Conservation (phyloP, 2,113 vertebrate species). For the Orientallactaga bullata region DNA sequence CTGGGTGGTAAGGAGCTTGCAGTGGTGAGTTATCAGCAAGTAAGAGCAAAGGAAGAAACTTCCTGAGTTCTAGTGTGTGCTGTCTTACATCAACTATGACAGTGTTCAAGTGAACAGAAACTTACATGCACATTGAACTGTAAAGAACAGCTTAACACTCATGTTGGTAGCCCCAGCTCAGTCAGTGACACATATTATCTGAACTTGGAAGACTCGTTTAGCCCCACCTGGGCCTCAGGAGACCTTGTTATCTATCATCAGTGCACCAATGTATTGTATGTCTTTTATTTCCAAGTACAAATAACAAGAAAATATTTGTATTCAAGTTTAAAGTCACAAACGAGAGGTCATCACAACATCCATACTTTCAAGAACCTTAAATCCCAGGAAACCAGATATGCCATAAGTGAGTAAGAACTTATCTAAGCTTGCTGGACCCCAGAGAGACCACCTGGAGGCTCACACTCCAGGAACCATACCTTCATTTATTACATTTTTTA, state of each 20-base stretch:
- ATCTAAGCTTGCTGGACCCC: neutral
- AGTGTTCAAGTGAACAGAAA: neutral
- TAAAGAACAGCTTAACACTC: neutral
- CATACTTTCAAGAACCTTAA: neutral
- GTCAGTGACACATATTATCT: neutral
- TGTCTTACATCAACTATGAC: neutral
- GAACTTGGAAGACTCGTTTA: neutral
- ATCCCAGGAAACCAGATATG: neutral
- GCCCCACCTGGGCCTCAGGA: no score
- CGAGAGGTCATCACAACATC: neutral
- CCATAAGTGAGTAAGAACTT: neutral
- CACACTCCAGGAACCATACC: no score
- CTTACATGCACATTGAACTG: neutral
- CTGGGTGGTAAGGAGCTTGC: neutral
- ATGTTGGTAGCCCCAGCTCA: neutral
- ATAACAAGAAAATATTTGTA: neutral
- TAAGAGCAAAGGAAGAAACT: neutral
- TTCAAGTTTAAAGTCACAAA: constrained; percentile 34
- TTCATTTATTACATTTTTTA: neutral
- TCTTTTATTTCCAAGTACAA: neutral
- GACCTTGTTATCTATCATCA: neutral
- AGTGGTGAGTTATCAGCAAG: neutral
- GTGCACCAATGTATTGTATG: neutral
- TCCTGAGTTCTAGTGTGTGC: neutral
- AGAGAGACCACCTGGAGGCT: neutral